Conservation (phyloP, 2,113 vertebrate genomes). For the Phoxinus phoxinus region DNA sequence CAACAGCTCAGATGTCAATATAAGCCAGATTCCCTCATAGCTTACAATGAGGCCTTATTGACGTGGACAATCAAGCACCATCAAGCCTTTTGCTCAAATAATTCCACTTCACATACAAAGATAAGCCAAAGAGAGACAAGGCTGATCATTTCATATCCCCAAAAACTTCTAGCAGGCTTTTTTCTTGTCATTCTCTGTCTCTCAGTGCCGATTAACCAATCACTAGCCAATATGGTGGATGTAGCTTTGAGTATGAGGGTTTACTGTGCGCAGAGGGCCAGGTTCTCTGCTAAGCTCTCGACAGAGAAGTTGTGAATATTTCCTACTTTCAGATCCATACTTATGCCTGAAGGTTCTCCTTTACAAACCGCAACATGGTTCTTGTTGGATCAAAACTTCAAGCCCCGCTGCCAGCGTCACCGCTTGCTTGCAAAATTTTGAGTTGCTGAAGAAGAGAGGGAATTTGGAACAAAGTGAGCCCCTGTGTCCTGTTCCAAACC, state of each 20-base stretch:
- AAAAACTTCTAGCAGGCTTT: slow-evolving; percentile 31
- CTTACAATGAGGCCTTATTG: slow-evolving; percentile 24
- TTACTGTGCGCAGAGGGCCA: slow-evolving; percentile 29
- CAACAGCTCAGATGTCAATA: not conserved
- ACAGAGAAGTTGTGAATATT: slow-evolving; percentile 41
- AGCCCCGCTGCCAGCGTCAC: slow-evolving; percentile 13
- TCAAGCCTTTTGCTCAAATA: slow-evolving; percentile 23
- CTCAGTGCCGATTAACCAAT: not conserved
- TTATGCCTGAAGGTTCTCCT: slow-evolving; percentile 36
- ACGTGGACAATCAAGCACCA: not conserved
- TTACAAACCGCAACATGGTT: slow-evolving; percentile 27
- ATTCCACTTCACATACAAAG: slow-evolving; percentile 33
- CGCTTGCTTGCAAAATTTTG: slow-evolving; percentile 62
- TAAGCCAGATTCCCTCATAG: not conserved
- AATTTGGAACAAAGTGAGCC: slow-evolving; percentile 53
- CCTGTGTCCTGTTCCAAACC: slow-evolving; percentile 39
- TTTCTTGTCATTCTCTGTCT: slow-evolving; percentile 7
- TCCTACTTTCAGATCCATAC: slow-evolving; percentile 19
- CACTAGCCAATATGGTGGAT: slow-evolving; percentile 19
- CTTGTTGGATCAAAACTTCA: slow-evolving; percentile 43
- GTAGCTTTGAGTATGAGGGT: not conserved
- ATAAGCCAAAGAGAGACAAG: not conserved
- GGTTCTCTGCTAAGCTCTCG: slow-evolving; percentile 18
- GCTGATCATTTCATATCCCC: slow-evolving; percentile 34
- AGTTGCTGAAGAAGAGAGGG: slow-evolving; percentile 60